Evolutionary conservation across 2,113 vertebrate genomes (phyloP), one percentile per base, ranked within the genome.

Genomic region (Montifringilla adamsi): DNA sequence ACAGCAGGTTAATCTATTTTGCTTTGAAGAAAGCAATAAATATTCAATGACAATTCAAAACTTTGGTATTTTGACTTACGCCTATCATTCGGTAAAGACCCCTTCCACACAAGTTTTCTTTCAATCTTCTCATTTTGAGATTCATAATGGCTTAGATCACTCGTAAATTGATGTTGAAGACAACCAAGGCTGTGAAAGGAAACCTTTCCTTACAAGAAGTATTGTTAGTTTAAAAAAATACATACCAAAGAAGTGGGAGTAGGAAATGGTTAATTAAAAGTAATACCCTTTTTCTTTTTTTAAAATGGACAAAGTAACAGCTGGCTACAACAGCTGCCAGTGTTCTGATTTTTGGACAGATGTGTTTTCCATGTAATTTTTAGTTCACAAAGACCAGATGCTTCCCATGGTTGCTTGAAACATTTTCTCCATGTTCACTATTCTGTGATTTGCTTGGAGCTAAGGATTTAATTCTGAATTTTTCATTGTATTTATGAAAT

Each of bases 381-480:
- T 58, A 89, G 14, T 89, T 94, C 78, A 87, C 31, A 84, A 60
- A 73, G 24, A 75, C 69, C 94, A 94, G 66, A 82, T 94, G 74
- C 69, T 95, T 89, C 58, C 58, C 21, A 7, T 69, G 52, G 18
- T 46, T 94, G n/a, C 28, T 84, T 37, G 62, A 89, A 76, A 49
- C 24, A 52, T 30, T 87, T 94, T 81, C 39, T 60, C 62, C 8
- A 19, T 46, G 23, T 73, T 79, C 44, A 35, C 2, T 41, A 28
- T 53, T 64, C 35, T 82, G n/a, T 30, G 21, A 89, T 68, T 89
- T 91, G 15, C 26, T 89, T 89, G 89, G 77, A 87, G 79, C 21
- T 50, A 52, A 70, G 11, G 22, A 4, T 76, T 87, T 74, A 72
- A 7, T 31, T 87, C 13, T 46, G 53, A 76, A 30, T 75, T 31